Evolutionary conservation across 2,113 vertebrate genomes (phyloP), one percentile per base, ranked within the genome.

Genomic region (Scomber japonicus): DNA sequence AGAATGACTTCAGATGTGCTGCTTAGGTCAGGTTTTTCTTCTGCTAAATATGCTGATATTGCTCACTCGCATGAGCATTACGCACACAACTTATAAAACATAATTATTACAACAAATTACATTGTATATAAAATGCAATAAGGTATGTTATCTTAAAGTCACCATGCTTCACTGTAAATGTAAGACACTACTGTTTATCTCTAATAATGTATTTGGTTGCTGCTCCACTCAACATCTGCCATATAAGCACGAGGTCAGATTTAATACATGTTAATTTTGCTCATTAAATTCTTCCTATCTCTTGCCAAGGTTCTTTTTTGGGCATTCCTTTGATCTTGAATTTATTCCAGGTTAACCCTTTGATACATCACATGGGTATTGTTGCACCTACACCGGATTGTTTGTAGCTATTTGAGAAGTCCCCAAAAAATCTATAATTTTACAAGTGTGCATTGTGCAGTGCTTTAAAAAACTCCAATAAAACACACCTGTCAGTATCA

Each of bases 181-280:
- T 71, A 80, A 75, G 16, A 57, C 11, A 3, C 56, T 11, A 11
- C 68, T 81, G 62, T 88, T 83, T 77, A 86, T 75, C 48, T 80
- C 46, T 49, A 82, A 86, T 67, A 76, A 78, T 76, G 19, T 81
- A 68, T 59, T 54, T 78, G 76, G 45, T 84, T 83, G 68, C 63
- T 76, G 67, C 83, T 87, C 77, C 78, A 68, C 82, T 91, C 90
- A 91, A 92, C 92, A 94, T 93, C 94, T 95, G 93, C 92, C 91
- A 80, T 92, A 88, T 89, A 90, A 91, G 92, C 87, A 86, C 84
- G 67, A 89, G 94, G 90, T 94, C 92, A 94, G 88, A 94, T 93
- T 95, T 94, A 94, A 95, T 95, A 88, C 94, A 95, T 95, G 94
- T 93, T 94, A 94, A 95, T 96, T 95, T 91, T 92, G 84, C 94